Base-by-base conservation (phyloP, 2,797 vertebrate species). In the Mormyrops attenuatus region DNA sequence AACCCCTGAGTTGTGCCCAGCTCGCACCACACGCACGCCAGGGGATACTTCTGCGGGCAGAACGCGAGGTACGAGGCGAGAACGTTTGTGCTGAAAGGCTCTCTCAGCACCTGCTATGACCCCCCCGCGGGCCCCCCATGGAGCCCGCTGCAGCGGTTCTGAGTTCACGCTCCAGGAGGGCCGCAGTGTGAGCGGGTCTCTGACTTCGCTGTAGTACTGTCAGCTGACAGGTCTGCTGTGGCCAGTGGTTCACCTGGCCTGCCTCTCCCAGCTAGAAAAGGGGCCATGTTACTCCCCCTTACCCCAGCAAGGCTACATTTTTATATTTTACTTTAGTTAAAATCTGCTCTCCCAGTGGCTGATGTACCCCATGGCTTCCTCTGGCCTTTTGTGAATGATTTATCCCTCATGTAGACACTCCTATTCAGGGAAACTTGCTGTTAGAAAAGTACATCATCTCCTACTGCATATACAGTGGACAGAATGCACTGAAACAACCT, bases 271-370 rank as follows among this genome's bases (percentile, higher is more conserved):
- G 84, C 49, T 86, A 93, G 94, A 92, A 95, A 93, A 93, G 92
- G 89, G 92, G 93, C 69, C 47, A 95, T 96, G 95, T 50, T 95
- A 88, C 89, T 26, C 89, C 88, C 92, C 90, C 94, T 91, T 73
- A 63, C 60, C 13, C n/a, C 82, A 9, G 17, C 82, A 30, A 60
- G n/a, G 20, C 55, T 60, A 60, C 55, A 22, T 60, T 60, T 73
- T 73, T 73, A 1, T 5, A 22, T 73, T 73, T 73, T 13, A 1
- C 63, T 63, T 60, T 87, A 30, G 50, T 89, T 57, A 34, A 20
- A 30, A 60, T 49, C 50, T 38, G 5, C 22, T 44, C 7, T 88
- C 49, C 17, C 50, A 52, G 66, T n/a, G 50, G 15, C 49, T 6
- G 69, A 20, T 50, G 44, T 22, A 49, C 41, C 55, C 86, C 55